Conservation (phyloP, 2,113 vertebrate species). For the Phocoena sinus region DNA sequence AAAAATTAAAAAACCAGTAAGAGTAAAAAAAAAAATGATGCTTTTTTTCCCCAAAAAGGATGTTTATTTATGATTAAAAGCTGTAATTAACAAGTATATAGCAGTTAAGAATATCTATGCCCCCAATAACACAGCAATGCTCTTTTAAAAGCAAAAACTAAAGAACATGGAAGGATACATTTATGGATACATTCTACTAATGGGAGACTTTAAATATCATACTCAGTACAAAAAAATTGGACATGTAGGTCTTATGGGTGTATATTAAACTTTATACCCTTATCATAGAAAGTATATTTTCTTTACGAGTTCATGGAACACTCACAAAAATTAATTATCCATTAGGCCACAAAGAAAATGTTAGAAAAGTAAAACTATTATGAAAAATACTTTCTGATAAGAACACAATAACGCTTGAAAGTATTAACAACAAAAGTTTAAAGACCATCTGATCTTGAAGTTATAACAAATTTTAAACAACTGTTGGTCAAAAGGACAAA, state of each 20-base stretch:
- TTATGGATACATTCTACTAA: background rate
- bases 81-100: background rate
- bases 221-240: background rate
- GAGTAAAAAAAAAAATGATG: background rate
- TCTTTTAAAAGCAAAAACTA: background rate
- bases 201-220: background rate
- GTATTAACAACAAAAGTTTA: background rate
- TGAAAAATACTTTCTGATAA: background rate
- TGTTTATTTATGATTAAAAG: background rate
- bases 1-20: background rate
- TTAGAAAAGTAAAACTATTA: background rate
- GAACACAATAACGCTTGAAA: background rate
- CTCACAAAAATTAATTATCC: background rate
- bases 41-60: fast-evolving
- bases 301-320: background rate
- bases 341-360: background rate
- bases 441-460: background rate
- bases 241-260: background rate
- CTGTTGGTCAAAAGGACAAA: background rate
- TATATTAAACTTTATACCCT: background rate
- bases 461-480: background rate
- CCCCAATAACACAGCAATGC: background rate
- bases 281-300: background rate
- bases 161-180: background rate
- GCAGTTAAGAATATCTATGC: background rate